Evolutionary conservation across 2,888 invertebrate species (phyloP).

Genomic region (Cinara cedri): DNA sequence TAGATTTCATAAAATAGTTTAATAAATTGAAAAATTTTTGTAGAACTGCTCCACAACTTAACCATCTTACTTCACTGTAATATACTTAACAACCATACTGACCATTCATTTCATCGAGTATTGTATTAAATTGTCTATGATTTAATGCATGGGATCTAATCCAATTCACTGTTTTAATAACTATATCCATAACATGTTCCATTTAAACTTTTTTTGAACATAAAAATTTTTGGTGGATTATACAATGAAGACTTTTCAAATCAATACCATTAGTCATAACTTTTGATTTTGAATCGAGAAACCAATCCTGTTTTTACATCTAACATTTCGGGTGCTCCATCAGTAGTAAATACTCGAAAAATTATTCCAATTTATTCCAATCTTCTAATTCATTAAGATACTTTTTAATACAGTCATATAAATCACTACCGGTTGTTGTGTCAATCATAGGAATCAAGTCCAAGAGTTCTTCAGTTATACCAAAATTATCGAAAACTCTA

Average conservation of each 20-base stretch:
- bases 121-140: no score
- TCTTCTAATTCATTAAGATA: conserved; percentile 27
- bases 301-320: no score
- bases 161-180: no score
- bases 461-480: neutral
- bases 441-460: conserved; percentile 17
- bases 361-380: conserved; percentile 2
- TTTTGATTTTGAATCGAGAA: no score
- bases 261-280: neutral
- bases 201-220: conserved; percentile 34
- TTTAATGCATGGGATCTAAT: conserved; percentile 37
- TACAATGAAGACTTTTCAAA: conserved; percentile 8
- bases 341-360: conserved; percentile 30
- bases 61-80: no score
- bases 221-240: conserved; percentile 29
- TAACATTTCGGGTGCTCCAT: conserved; percentile 22
- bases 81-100: no score
- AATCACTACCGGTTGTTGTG: conserved; percentile 18
- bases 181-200: conserved; percentile 52
- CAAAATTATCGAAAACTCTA: conserved; percentile 31
- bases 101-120: no score
- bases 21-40: no score
- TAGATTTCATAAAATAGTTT: no score
- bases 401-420: neutral
- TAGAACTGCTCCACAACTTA: no score